A percentile compares a stretch with the other conserved stretches of the same genome.
Evolutionary conservation across 2,113 vertebrate species (phyloP).

Genomic region (Burhinus oedicnemus): DNA sequence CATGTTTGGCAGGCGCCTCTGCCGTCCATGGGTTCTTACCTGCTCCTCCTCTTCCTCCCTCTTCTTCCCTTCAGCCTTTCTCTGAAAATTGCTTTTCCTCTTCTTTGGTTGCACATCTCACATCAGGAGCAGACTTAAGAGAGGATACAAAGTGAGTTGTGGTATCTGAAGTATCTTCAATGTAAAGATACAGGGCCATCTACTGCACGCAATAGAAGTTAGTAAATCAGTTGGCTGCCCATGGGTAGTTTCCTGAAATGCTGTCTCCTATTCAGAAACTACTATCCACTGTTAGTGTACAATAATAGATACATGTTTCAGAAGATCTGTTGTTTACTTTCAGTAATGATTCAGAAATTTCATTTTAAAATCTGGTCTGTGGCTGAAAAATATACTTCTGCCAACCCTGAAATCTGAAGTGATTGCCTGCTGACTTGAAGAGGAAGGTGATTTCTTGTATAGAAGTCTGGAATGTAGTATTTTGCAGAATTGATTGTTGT

Average conservation of each 20-base stretch:
- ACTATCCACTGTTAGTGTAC: neutral
- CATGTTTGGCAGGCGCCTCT: neutral
- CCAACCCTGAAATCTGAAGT: neutral
- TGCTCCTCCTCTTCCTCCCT: neutral
- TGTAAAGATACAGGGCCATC: neutral
- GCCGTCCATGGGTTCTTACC: neutral
- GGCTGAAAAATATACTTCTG: neutral
- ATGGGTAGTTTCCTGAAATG: neutral
- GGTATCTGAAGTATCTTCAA: neutral
- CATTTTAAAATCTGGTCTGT: neutral
- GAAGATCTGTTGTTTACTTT: neutral
- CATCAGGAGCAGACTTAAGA: fast-evolving
- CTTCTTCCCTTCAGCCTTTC: neutral
- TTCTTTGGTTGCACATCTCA: neutral
- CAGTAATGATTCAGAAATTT: neutral
- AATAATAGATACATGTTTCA: neutral
- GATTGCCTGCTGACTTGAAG: neutral
- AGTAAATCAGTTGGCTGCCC: neutral
- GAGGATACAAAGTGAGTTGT: neutral
- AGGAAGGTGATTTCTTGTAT: neutral
- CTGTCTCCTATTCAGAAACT: neutral
- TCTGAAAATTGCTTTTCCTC: neutral
- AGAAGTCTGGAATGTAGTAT: neutral
- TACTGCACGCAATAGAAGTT: neutral
- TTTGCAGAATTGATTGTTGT: neutral